These are phyloP conservation scores for Aphelinus atriplicis DNA, from an alignment of 1,140 invertebrate genomes.

Conservation along the genomic window DNA sequence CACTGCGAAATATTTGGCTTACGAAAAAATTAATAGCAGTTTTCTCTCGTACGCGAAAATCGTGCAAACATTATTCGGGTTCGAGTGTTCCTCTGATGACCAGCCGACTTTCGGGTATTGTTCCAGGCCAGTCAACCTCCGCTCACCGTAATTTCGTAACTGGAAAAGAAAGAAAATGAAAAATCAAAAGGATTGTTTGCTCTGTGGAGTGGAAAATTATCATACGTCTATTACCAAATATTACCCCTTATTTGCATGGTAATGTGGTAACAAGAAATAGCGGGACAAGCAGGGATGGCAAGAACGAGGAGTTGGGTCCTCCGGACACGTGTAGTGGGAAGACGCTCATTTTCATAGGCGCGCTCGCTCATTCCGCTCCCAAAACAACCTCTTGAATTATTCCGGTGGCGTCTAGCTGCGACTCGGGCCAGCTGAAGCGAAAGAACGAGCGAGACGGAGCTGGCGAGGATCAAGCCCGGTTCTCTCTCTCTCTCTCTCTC, in stretches of 20 bases:
- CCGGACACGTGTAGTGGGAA: conserved; percentile 33
- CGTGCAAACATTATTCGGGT: too few relatives aligned
- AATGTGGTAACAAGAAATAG: conserved; percentile 16
- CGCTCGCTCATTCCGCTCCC: conserved; percentile 19
- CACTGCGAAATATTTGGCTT: too few relatives aligned
- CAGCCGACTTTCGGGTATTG: too few relatives aligned
- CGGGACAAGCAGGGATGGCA: neutral
- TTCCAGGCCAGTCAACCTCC: too few relatives aligned
- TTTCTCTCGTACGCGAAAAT: too few relatives aligned
- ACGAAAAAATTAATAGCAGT: too few relatives aligned
- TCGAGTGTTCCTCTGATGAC: too few relatives aligned
- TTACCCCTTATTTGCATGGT: conserved; percentile 41
- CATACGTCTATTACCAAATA: conserved; percentile 41
- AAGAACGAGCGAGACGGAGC: conserved; percentile 12
- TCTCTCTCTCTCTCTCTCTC: neutral
- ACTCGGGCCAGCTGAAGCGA: conserved; percentile 2
- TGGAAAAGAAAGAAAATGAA: too few relatives aligned
- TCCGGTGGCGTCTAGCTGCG: conserved; percentile 21
- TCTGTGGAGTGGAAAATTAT: neutral
- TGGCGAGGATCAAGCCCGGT: neutral
- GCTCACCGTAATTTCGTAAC: too few relatives aligned
- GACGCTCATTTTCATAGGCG: conserved; percentile 35
- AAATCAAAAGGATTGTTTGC: too few relatives aligned
- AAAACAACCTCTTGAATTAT: conserved; percentile 41
- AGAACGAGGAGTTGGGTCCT: neutral